These are phyloP conservation scores for Megaceryle maxima DNA, from an alignment of 2,113 vertebrate genomes.

Conservation along the genomic window DNA sequence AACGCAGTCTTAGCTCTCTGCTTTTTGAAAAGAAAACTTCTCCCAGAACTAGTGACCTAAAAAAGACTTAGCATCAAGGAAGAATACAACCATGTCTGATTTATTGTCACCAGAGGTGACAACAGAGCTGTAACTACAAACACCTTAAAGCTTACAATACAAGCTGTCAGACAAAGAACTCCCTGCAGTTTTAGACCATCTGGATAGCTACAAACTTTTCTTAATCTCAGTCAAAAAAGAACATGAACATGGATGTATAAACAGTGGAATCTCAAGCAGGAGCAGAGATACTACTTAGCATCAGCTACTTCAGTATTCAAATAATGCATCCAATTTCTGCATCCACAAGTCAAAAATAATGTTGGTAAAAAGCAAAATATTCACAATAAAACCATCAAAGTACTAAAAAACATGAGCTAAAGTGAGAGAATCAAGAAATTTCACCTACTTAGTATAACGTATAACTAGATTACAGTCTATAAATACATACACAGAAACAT, in stretches of 20 bases:
- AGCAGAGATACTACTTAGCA: not conserved
- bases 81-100: not conserved
- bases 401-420: not conserved
- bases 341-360: not conserved
- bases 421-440: not conserved
- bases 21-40: not conserved
- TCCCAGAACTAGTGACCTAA: not conserved
- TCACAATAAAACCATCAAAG: not conserved
- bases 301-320: not conserved
- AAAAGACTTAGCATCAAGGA: not conserved
- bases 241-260: not conserved
- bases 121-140: constrained; percentile 29
- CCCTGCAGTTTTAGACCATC: constrained; percentile 42
- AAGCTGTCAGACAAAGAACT: constrained; percentile 42
- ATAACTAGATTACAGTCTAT: not conserved
- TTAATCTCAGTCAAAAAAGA: not conserved
- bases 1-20: not conserved
- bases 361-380: not conserved
- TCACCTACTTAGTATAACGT: not conserved
- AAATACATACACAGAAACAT: constrained; percentile 22
- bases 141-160: constrained; percentile 12
- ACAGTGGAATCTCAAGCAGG: not conserved
- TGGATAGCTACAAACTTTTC: constrained; percentile 27
- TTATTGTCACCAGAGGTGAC: constrained; percentile 5
- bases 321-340: not conserved